Conservation (phyloP, 2,888 invertebrate species). For the Zootermopsis nevadensis region DNA sequence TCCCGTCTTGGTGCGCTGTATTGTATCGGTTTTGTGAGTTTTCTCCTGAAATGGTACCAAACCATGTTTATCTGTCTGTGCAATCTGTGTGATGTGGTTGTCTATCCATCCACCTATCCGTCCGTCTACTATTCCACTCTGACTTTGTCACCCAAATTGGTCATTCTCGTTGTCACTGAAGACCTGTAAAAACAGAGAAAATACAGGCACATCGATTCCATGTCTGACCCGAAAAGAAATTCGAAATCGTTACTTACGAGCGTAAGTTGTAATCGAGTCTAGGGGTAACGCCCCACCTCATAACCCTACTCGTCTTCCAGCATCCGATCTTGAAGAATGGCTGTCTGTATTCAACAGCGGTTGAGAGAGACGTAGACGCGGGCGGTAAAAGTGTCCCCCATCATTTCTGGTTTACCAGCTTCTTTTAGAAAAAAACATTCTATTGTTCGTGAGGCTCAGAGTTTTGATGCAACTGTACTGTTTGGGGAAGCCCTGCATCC, state of each 20-base stretch:
- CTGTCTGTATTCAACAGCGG: background rate
- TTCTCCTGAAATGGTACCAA: too few relatives aligned
- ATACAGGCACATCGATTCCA: background rate
- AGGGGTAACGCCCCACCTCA: background rate
- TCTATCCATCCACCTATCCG: too few relatives aligned
- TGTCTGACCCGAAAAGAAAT: background rate
- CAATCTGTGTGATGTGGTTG: too few relatives aligned
- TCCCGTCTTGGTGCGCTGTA: too few relatives aligned
- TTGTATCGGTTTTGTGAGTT: too few relatives aligned
- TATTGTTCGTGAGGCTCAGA: background rate
- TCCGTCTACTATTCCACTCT: too few relatives aligned
- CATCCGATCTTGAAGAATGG: background rate
- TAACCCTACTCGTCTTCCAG: background rate
- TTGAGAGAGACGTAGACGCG: background rate
- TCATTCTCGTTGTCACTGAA: too few relatives aligned
- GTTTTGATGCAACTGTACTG: background rate
- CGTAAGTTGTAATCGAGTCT: background rate
- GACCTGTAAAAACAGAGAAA: background rate
- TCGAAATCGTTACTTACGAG: background rate
- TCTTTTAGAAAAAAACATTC: background rate
- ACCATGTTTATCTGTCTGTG: too few relatives aligned
- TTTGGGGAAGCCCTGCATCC: background rate
- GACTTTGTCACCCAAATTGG: too few relatives aligned
- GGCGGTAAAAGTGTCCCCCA: background rate
- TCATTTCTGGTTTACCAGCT: background rate